Base-by-base conservation (phyloP, 2,113 vertebrate genomes). In the Cinclus mexicanus region DNA sequence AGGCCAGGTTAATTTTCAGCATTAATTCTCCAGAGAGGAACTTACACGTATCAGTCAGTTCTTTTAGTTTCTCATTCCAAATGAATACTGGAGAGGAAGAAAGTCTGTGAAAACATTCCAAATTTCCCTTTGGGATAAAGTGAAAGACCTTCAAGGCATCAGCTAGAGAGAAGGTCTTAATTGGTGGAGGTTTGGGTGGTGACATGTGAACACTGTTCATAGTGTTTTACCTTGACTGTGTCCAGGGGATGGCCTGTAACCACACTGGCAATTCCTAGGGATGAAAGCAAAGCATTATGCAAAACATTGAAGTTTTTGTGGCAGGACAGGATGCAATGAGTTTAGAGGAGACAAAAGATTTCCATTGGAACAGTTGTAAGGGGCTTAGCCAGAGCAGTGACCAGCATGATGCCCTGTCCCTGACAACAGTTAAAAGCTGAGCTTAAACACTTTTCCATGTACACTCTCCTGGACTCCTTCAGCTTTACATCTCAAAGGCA, bases 221-320 rank as follows among this genome's bases (percentile, higher is more conserved):
- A 94, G 28, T 12, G 49, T 7, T 88, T 96, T 98, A 98, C 98
- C 98, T 98, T 98, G 87, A 98, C 97, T 0, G 98, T 98, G 94
- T 98, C 98, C 97, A 98, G 84, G 52, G 98, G 98, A 90, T 98
- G 96, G 35, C 98, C 98, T 4, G 98, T 96, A 41, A 98, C 83
- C 85, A 98, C 98, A 2, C 98, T 98, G 86, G 98, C 97, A 7
- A 98, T 85, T 94, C 98, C 98, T 98, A 94, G 57, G 86, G 70
- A 82, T 75, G 71, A 80, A 95, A 95, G 85, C 82, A 94, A 83
- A 94, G 78, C 3, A 19, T 96, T 92, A 89, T 33, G 41, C 6
- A 69, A 44, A 70, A 26, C 31, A 31, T 0, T 13, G 49, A 83
- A 39, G 22, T 3, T 76, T 69, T 87, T 79, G 17, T 33, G 59